Conservation (phyloP, 2,797 vertebrate genomes). For the Moxostoma hubbsi region DNA sequence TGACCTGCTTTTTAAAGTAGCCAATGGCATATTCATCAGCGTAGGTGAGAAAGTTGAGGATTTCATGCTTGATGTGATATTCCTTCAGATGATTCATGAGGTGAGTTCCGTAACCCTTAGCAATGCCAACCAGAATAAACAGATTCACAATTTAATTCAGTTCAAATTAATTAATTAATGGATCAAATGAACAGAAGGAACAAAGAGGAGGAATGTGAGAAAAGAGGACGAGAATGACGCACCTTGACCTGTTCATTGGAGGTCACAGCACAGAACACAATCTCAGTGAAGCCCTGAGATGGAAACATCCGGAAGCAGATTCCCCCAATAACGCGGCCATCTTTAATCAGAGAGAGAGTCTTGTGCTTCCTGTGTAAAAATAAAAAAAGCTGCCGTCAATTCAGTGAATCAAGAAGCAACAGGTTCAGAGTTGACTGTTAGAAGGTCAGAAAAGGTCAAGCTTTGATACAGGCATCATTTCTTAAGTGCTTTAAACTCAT, state of each 20-base stretch:
- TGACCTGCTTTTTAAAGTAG: constrained; percentile 99
- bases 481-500: background rate
- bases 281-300: constrained; percentile 97
- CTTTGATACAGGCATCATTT: background rate
- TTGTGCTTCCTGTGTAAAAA: constrained; percentile 90
- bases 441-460: background rate
- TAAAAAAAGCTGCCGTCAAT: background rate
- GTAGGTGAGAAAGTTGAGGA: constrained; percentile 97
- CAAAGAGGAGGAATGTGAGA: no score
- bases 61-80: constrained; percentile 97
- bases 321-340: constrained; percentile 98
- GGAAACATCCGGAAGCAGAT: constrained; percentile 99
- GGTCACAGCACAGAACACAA: constrained; percentile 98
- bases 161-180: no score
- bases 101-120: constrained; percentile 95
- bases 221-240: constrained; percentile 45
- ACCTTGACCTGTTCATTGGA: constrained; percentile 99
- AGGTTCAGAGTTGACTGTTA: background rate
- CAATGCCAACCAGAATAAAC: constrained; percentile 8
- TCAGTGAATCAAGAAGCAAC: background rate
- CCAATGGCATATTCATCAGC: constrained; percentile 98
- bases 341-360: constrained; percentile 97
- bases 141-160: no score
- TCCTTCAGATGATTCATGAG: constrained; percentile 99
- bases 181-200: background rate